phyloP scores from a whole-genome alignment of 37 sponge, comb jelly and placozoan species.

The Haliclona indistincta region DNA sequence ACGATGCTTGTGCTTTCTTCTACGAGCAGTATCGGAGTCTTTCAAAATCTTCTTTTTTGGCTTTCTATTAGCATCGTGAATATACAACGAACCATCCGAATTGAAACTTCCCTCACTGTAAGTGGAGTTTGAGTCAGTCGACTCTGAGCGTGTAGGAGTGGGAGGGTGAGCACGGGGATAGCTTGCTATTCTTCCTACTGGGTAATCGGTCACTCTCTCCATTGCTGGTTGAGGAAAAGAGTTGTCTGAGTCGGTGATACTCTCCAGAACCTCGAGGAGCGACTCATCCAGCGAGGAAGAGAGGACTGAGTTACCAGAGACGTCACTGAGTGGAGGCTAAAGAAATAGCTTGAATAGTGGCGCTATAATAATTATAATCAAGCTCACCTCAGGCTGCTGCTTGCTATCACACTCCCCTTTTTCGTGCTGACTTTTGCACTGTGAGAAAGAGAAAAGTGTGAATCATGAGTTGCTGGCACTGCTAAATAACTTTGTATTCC shows the following conservation, averaged over 20 bases:
- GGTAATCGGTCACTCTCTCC: slow-evolving; percentile 57
- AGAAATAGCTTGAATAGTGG: background rate
- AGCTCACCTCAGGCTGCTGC: no score
- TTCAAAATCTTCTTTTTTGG: slow-evolving; percentile 68
- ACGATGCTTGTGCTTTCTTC: slow-evolving; percentile 22
- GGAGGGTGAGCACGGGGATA: background rate
- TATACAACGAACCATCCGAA: slow-evolving; percentile 51
- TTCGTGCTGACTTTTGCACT: no score
- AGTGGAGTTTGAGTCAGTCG: slow-evolving; percentile 49
- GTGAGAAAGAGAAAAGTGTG: no score
- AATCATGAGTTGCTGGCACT: no score
- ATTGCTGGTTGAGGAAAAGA: background rate
- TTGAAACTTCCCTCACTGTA: slow-evolving; percentile 64
- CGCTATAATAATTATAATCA: background rate
- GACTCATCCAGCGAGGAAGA: slow-evolving; percentile 6
- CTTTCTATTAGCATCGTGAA: slow-evolving; percentile 43
- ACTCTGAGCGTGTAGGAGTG: slow-evolving; percentile 1
- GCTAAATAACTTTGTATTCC: no score
- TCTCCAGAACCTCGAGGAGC: slow-evolving; percentile 29
- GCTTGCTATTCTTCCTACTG: slow-evolving; percentile 8
- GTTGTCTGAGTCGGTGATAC: slow-evolving; percentile 14
- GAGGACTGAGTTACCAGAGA: background rate
- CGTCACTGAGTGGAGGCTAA: background rate
- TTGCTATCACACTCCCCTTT: no score
- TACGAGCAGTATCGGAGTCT: slow-evolving; percentile 30